Evolutionary conservation across 2,797 vertebrate genomes (phyloP).

Genomic region (Myotis myotis): DNA sequence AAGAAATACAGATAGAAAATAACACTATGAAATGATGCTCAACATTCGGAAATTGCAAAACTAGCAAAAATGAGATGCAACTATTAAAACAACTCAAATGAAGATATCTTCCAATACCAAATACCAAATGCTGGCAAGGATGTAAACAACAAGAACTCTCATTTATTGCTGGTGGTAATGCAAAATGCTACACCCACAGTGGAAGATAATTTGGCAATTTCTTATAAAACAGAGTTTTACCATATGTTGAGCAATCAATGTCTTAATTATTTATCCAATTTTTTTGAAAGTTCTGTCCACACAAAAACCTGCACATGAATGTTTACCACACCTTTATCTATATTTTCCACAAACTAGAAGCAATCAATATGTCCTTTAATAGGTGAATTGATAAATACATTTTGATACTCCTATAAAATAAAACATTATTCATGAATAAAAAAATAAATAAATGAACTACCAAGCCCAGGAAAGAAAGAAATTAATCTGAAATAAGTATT

Average conservation of each 20-base stretch:
- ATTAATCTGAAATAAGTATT: neutral
- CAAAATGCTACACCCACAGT: neutral
- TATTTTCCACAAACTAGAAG: neutral
- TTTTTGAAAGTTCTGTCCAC: neutral
- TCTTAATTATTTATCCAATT: neutral
- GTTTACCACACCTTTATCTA: neutral
- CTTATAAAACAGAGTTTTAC: neutral
- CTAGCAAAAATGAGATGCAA: neutral
- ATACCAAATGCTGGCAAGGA: neutral
- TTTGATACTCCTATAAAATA: neutral
- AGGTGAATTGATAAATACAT: neutral
- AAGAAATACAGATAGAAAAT: neutral
- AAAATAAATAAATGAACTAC: neutral
- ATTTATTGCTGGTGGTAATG: neutral
- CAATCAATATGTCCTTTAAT: neutral
- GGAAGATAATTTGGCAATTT: neutral
- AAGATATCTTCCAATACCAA: neutral
- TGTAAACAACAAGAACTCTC: neutral
- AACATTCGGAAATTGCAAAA: neutral
- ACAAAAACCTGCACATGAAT: neutral
- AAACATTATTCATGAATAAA: neutral
- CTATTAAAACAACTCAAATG: neutral
- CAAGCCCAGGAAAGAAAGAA: neutral
- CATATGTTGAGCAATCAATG: neutral
- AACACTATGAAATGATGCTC: neutral